These are phyloP conservation scores for Gambusia affinis DNA, from an alignment of 2,113 vertebrate genomes.

Conservation along the genomic window DNA sequence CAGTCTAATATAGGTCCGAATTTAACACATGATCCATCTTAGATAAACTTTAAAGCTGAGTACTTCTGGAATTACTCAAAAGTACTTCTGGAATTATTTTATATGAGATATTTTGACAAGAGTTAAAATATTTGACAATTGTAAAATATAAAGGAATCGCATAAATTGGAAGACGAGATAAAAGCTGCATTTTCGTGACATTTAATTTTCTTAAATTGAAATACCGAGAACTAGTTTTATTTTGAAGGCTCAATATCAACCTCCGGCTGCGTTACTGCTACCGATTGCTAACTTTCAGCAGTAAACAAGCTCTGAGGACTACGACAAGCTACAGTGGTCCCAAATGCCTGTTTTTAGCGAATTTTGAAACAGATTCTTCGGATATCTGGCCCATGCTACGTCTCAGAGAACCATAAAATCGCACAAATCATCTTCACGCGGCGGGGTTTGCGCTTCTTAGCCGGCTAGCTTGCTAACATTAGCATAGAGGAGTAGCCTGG, in stretches of 20 bases:
- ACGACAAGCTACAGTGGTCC: constrained; percentile 15
- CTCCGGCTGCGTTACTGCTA: constrained; percentile 29
- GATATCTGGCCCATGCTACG: background rate
- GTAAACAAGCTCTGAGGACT: constrained; percentile 45
- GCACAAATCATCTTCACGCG: background rate
- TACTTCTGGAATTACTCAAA: background rate
- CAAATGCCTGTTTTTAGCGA: background rate
- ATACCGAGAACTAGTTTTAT: constrained; percentile 20
- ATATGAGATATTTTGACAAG: too few species aligned
- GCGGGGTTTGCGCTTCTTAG: constrained; percentile 12
- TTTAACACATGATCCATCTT: background rate
- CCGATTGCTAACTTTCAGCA: constrained; percentile 27
- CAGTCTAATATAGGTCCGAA: too few species aligned
- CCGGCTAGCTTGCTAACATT: constrained; percentile 60
- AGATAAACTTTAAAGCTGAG: background rate
- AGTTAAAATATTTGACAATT: background rate
- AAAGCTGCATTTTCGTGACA: background rate
- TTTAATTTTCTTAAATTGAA: background rate
- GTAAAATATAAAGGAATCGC: background rate
- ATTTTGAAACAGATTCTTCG: background rate
- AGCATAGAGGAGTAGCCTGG: constrained; percentile 26
- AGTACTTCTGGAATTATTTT: background rate
- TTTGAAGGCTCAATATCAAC: constrained; percentile 32
- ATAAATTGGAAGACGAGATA: background rate
- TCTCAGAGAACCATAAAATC: background rate